Evolutionary conservation across 2,113 vertebrate species (phyloP).

Genomic region (Oostethus manadensis): DNA sequence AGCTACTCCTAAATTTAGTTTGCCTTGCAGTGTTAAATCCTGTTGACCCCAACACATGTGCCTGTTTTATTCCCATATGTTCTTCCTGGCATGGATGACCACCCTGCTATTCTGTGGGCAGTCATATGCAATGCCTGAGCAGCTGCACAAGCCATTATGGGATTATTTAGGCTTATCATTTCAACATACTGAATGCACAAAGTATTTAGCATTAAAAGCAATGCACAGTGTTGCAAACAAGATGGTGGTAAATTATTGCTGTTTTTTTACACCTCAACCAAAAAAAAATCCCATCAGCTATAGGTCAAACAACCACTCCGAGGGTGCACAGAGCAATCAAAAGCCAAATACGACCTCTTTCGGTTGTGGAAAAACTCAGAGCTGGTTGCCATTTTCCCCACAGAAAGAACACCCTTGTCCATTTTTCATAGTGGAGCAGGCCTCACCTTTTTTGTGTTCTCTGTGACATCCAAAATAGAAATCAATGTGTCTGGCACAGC

Average conservation of each 20-base stretch:
- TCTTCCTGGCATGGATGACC: slow-evolving; percentile 21
- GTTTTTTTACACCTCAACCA: not conserved
- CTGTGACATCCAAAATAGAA: slow-evolving; percentile 60
- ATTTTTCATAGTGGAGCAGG: slow-evolving; percentile 46
- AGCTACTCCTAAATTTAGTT: slow-evolving; percentile 5
- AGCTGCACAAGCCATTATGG: slow-evolving; percentile 24
- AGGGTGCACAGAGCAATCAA: not conserved
- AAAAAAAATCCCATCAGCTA: not conserved
- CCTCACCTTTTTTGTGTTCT: slow-evolving; percentile 52
- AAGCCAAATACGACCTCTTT: not conserved
- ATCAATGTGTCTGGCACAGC: slow-evolving; percentile 63
- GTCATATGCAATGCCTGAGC: slow-evolving; percentile 25
- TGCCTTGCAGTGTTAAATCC: not conserved
- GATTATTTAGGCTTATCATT: slow-evolving; percentile 25
- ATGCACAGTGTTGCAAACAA: not conserved
- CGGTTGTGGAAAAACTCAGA: slow-evolving; percentile 23
- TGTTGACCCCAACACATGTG: slow-evolving; percentile 10
- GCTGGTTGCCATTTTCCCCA: slow-evolving; percentile 21
- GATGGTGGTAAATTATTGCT: not conserved
- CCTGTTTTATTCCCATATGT: slow-evolving; percentile 13
- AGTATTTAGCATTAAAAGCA: slow-evolving; percentile 6
- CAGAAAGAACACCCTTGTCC: slow-evolving; percentile 27
- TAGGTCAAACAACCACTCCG: not conserved
- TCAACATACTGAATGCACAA: slow-evolving; percentile 25
- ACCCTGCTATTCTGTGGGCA: slow-evolving; percentile 23